Evolutionary conservation across 2,888 invertebrate species (phyloP), one percentile per base, ranked within the genome.

Genomic region (Acrobasis repandana): DNA sequence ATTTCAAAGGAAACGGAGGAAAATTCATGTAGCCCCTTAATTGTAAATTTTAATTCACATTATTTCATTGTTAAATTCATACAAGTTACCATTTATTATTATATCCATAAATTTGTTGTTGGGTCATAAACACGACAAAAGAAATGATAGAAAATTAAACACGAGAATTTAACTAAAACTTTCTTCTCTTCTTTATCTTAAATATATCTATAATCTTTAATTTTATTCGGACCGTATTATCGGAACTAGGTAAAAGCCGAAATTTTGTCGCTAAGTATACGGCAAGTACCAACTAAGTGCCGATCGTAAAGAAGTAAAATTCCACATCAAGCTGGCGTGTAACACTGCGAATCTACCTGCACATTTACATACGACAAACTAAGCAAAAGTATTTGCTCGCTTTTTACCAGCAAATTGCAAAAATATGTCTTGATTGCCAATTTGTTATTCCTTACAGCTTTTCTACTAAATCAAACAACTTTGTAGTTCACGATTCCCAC

Each of bases 191-290:
- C n/a, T n/a, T n/a, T n/a, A n/a, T n/a, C n/a, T n/a, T n/a, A n/a
- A n/a, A n/a, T n/a, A n/a, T n/a, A n/a, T n/a, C n/a, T n/a, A n/a
- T n/a, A 14, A 14, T 43, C 43, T 14, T n/a, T n/a, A 38, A 10
- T 14, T 43, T 11, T 43, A 14, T 0, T 43, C 5, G 1, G n/a
- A n/a, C n/a, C 43, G 14, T 43, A 43, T 11, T 38, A 4, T 3
- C 43, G 11, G 20, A 84, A 83, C 69, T 85, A 72, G 85, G 86
- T 84, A 83, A 75, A 75, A 73, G 72, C 66, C 63, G 63, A 67
- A 75, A 74, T 80, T 79, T 74, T 72, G 63, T 61, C 65, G 51
- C 57, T 60, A 64, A 36, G 65, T 56, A 63, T 70, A 75, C 72
- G 74, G 79, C 71, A 68, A 58, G 67, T 34, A 65, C 28, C 28